Evolutionary conservation across 2,888 invertebrate genomes (phyloP).

Genomic region (Tricholauxania praeusta): DNA sequence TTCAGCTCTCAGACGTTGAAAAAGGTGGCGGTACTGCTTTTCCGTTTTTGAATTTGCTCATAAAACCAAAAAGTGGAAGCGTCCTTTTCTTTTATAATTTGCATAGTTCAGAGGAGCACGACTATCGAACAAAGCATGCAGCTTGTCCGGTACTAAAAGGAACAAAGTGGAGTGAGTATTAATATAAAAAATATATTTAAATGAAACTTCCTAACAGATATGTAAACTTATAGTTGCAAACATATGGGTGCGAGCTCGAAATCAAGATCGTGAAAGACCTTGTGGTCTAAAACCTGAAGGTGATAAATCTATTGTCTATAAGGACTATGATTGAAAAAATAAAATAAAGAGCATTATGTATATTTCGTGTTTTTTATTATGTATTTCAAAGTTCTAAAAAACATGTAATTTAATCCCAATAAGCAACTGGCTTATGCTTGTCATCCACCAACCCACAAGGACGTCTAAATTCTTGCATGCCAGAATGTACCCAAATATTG

Average conservation of each 20-base stretch:
- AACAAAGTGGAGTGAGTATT: conserved; percentile 60
- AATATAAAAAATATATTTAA: conserved; percentile 4
- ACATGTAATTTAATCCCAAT: not conserved
- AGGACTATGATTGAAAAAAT: conserved; percentile 47
- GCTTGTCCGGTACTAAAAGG: conserved; percentile 63
- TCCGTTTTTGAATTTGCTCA: conserved; percentile 83
- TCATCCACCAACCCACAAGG: conserved; percentile 31
- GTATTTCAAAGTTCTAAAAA: not conserved
- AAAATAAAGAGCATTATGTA: conserved; percentile 25
- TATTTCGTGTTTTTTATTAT: not conserved
- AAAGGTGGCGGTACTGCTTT: conserved; percentile 99
- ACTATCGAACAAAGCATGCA: conserved; percentile 61
- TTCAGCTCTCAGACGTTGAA: conserved; percentile 94
- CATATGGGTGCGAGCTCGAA: conserved; percentile 88
- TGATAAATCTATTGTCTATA: conserved; percentile 53
- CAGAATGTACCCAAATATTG: no score
- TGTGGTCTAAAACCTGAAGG: conserved; percentile 65
- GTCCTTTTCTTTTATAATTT: conserved; percentile 66
- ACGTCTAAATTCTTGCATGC: no score
- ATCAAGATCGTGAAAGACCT: conserved; percentile 80
- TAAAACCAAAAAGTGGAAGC: conserved; percentile 85
- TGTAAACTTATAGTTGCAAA: conserved; percentile 75
- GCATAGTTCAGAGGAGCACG: conserved; percentile 57
- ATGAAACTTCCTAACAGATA: not conserved
- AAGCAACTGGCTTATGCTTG: conserved; percentile 39